Base-by-base conservation (phyloP, 2,888 invertebrate species). In the Unio pictorum region DNA sequence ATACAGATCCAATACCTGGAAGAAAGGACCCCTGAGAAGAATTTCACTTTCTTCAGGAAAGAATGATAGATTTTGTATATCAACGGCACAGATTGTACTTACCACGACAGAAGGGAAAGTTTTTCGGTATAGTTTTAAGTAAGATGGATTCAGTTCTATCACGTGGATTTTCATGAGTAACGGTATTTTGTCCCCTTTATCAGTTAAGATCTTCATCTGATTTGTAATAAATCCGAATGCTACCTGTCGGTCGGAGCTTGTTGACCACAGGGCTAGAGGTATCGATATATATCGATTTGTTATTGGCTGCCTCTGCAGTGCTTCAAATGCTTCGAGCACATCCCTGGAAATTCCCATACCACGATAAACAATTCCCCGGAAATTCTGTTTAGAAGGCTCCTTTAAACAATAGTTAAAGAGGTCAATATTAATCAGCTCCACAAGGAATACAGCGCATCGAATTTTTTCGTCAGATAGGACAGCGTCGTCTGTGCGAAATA, bases 401-500 rank as follows among this genome's bases (percentile, higher is more conserved):
- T 70, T 69, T 20, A 75, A 63, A 61, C 77, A 78, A 61, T 80
- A 81, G 61, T 80, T 80, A 62, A 64, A 80, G 26, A 81, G 63
- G 64, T 81, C 81, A 8, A 81, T 80, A 60, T 81, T 81, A 34
- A 81, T 71, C 11, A 81, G 72, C 67, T 80, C 81, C 0, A 81
- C 74, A 30, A 81, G 72, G 56, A 80, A 81, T 3, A 80, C 78
- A 23, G 72, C 76, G 61, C 64, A 71, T 26, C 78, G 58, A 26
- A 80, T 78, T 23, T 59, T 68, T n/a, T 80, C 74, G 1, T 66
- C 71, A 20, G 66, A 61, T 6, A 67, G 64, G 4, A 75, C 67
- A 17, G 78, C 72, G 15, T 73, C 73, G 54, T 79, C 78, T 23
- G 71, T 65, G 5, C 79, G 67, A 30, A 78, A 76, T 18, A 76